A percentile compares a stretch with the other conserved stretches of the same genome.
phyloP scores from a whole-genome alignment of 2,888 invertebrate genomes.

The Drosophila falleni region DNA sequence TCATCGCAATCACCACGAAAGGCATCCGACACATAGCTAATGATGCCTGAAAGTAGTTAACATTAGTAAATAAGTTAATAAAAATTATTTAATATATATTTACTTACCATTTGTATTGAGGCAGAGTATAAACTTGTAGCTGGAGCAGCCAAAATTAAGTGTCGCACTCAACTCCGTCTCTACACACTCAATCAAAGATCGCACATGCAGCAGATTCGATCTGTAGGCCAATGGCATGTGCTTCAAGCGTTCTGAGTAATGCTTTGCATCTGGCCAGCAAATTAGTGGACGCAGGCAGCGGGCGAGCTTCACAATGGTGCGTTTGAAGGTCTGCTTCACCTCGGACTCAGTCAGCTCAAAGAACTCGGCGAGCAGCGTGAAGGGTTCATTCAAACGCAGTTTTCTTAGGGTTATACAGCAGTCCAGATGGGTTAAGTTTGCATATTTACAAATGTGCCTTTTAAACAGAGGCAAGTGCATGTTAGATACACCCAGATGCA shows the following conservation, averaged over 20 bases:
- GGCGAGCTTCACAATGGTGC: conserved; percentile 78
- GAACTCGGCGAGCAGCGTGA: conserved; percentile 80
- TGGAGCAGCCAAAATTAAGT: conserved; percentile 79
- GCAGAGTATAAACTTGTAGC: conserved; percentile 84
- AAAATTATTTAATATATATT: not conserved
- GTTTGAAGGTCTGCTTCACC: conserved; percentile 80
- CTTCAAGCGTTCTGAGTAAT: conserved; percentile 84
- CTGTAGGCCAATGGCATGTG: conserved; percentile 83
- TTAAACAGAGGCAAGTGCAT: conserved; percentile 81
- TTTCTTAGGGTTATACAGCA: conserved; percentile 83
- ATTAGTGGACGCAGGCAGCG: conserved; percentile 83
- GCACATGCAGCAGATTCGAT: conserved; percentile 83
- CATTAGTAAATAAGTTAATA: not conserved
- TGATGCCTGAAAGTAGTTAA: conserved; percentile 67
- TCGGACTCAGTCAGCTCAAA: conserved; percentile 83
- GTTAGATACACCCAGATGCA: conserved; percentile 79
- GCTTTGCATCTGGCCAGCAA: conserved; percentile 84
- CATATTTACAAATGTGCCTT: conserved; percentile 79
- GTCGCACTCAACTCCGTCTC: conserved; percentile 82
- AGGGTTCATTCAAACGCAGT: conserved; percentile 83
- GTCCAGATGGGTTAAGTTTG: conserved; percentile 80
- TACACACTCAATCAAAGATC: conserved; percentile 84
- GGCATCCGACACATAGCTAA: conserved; percentile 83
- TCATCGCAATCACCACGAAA: conserved; percentile 84
- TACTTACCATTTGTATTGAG: conserved; percentile 82